A percentile compares a stretch with the other conserved stretches of the same genome.
These are phyloP conservation scores for Drosophila willistoni DNA, from an alignment of 1,140 invertebrate genomes.

Conservation along the genomic window DNA sequence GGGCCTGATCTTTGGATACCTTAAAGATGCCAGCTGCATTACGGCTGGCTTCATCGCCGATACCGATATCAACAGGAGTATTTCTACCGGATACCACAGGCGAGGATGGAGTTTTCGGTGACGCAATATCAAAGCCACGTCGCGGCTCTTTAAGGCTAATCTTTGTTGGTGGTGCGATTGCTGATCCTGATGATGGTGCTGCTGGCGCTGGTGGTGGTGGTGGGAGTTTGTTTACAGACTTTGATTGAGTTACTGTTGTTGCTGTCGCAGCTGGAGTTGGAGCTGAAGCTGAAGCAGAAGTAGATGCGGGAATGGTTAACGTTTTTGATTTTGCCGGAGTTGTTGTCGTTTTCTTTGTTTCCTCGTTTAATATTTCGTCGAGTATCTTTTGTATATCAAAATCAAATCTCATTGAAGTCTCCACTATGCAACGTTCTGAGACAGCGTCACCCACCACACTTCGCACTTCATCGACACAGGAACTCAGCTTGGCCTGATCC, in stretches of 20 bases:
- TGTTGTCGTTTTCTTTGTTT: conserved; percentile 51
- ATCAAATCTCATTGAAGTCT: conserved; percentile 87
- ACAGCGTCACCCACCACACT: conserved; percentile 91
- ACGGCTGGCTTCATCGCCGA: conserved; percentile 38
- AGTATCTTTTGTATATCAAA: conserved; percentile 90
- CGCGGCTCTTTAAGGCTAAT: conserved; percentile 69
- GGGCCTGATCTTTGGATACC: conserved; percentile 75
- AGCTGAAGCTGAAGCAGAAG: conserved; percentile 31
- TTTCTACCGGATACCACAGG: conserved; percentile 85
- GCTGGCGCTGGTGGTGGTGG: conserved; percentile 8
- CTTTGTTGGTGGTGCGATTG: conserved; percentile 51
- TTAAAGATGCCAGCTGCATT: conserved; percentile 52
- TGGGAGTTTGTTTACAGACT: too few species aligned
- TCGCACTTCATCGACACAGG: conserved; percentile 92
- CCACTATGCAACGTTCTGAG: conserved; percentile 88
- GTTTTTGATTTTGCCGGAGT: neutral
- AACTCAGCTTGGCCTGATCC: conserved; percentile 89
- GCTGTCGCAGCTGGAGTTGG: conserved; percentile 12
- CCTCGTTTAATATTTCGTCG: conserved; percentile 87
- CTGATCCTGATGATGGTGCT: neutral
- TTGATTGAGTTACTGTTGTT: neutral
- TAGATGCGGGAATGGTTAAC: neutral
- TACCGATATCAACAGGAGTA: conserved; percentile 76
- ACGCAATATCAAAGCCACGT: conserved; percentile 83
- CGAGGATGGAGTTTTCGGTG: conserved; percentile 83